phyloP scores from a whole-genome alignment of 2,797 vertebrate genomes.

The Parambassis ranga region DNA sequence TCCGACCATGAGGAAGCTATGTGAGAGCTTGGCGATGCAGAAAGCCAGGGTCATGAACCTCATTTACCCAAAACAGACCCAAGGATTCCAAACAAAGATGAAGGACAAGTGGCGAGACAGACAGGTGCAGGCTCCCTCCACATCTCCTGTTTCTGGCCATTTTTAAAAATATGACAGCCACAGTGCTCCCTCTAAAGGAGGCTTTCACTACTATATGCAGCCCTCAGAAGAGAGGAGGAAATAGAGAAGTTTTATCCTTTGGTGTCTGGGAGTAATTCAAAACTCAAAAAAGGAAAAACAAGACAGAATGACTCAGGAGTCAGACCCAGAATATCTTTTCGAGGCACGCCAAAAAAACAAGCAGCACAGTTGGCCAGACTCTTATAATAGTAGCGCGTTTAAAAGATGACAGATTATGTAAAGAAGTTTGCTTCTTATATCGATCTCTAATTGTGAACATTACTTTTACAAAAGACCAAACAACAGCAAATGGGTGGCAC shows the following conservation, averaged over 20 bases:
- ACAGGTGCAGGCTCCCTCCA: constrained; percentile 12
- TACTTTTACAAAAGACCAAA: constrained; percentile 34
- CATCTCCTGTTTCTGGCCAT: constrained; percentile 13
- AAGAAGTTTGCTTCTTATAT: constrained; percentile 40
- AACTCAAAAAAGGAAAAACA: constrained; percentile 13
- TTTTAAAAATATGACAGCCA: constrained; percentile 39
- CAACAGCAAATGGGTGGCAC: constrained; percentile 33
- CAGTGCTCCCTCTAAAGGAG: constrained; percentile 65
- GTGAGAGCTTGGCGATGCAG: constrained; percentile 60
- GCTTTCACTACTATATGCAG: constrained; percentile 22
- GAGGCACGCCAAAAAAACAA: constrained; percentile 23
- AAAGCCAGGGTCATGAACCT: constrained; percentile 68
- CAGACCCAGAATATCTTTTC: constrained; percentile 25
- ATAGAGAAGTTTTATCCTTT: constrained; percentile 11
- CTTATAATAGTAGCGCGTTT: constrained; percentile 27
- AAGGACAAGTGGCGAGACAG: constrained; percentile 49
- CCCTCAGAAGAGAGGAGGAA: constrained; percentile 1
- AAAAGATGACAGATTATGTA: constrained; percentile 38
- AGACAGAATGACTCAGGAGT: constrained; percentile 26
- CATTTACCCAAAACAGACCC: constrained; percentile 64
- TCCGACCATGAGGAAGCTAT: constrained; percentile 59
- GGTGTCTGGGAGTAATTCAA: constrained; percentile 35
- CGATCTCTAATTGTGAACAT: constrained; percentile 32
- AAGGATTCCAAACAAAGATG: constrained; percentile 61
- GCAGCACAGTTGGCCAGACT: constrained; percentile 7